Conservation (phyloP, 2,113 vertebrate genomes). For the Gorilla gorilla region DNA sequence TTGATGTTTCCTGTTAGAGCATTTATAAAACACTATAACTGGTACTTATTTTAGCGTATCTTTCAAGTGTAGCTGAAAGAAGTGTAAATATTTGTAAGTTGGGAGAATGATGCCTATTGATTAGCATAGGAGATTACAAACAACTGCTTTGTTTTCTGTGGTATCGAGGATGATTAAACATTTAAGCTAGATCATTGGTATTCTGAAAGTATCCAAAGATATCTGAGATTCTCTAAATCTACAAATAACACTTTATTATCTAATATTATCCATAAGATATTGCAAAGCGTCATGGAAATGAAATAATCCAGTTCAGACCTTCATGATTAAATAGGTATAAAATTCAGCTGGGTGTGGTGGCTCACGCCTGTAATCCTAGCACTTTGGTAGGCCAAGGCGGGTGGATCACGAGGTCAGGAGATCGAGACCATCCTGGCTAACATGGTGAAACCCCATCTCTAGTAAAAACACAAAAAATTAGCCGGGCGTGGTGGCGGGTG, state of each 20-base stretch:
- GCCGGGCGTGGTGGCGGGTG: too few relatives aligned
- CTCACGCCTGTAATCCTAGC: too few relatives aligned
- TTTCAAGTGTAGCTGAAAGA: not conserved
- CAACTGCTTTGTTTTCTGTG: not conserved
- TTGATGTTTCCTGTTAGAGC: not conserved
- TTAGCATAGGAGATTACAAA: not conserved
- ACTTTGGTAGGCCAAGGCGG: too few relatives aligned
- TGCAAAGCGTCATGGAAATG: not conserved
- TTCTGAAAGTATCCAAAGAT: not conserved
- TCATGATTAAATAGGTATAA: not conserved
- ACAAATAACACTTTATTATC: not conserved
- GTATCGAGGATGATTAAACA: not conserved
- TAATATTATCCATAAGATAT: not conserved
- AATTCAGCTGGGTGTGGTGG: not conserved
- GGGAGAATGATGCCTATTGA: not conserved
- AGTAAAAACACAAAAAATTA: too few relatives aligned
- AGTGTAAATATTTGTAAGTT: not conserved
- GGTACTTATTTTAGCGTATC: not conserved
- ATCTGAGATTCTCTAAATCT: constrained; percentile 8
- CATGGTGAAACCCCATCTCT: too few relatives aligned
- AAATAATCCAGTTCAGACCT: not conserved
- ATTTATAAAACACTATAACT: not conserved
- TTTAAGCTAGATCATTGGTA: not conserved
- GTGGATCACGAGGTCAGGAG: too few relatives aligned
- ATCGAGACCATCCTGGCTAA: too few relatives aligned